Percentiles rank a stretch among this genome's conserved stretches.
Conservation (phyloP, 2,113 vertebrate genomes). For the Chinchilla lanigera region DNA sequence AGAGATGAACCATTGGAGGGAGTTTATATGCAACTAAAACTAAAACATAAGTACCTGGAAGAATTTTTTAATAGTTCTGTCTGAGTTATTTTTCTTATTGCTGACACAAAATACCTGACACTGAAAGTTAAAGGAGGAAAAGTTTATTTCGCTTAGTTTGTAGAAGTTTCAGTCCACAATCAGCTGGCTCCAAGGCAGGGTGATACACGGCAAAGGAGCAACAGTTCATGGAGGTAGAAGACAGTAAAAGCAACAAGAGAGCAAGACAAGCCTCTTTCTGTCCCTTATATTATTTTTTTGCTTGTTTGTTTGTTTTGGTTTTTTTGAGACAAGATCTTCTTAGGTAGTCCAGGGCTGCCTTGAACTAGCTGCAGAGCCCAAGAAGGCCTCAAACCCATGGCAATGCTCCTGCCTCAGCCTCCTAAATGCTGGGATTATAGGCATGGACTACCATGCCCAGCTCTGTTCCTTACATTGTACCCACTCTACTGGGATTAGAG, state of each 20-base stretch:
- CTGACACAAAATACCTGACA: background rate
- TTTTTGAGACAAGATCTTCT: background rate
- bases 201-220: background rate
- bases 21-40: conserved; percentile 30
- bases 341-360: background rate
- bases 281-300: background rate
- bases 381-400: background rate
- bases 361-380: background rate
- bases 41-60: background rate
- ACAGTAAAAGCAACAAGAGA: background rate
- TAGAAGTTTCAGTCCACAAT: background rate
- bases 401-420: background rate
- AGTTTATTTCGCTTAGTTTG: background rate
- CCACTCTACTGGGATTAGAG: background rate
- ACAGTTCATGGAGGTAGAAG: background rate
- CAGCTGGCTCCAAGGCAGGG: background rate
- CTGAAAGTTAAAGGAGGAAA: background rate
- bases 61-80: background rate
- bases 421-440: background rate
- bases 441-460: too few species aligned
- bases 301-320: too few species aligned
- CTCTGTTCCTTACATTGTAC: background rate
- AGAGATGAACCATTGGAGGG: background rate
- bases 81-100: background rate
- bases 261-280: background rate